Evolutionary conservation across 2,888 invertebrate genomes (phyloP).

Genomic region (Conus canariensis): DNA sequence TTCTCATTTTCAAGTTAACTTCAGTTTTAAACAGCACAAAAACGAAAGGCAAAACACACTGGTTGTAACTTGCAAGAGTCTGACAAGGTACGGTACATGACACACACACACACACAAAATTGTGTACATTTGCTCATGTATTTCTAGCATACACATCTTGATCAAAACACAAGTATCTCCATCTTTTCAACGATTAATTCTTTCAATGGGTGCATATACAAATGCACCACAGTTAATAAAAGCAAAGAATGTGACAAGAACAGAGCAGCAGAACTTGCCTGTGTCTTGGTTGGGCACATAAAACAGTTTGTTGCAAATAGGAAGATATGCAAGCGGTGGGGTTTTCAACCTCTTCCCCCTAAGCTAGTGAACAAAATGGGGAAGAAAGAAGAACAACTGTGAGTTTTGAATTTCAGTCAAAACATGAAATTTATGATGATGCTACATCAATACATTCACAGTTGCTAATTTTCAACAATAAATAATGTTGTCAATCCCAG

Average conservation of each 20-base stretch:
- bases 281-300: slow-evolving; percentile 61
- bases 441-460: slow-evolving; percentile 12
- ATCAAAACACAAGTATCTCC: too few relatives aligned
- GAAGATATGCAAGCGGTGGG: slow-evolving; percentile 54
- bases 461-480: not conserved
- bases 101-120: too few relatives aligned
- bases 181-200: not conserved
- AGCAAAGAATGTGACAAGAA: slow-evolving; percentile 7
- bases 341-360: slow-evolving; percentile 80
- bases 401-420: slow-evolving; percentile 43
- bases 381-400: slow-evolving; percentile 76
- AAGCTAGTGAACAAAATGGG: slow-evolving; percentile 80
- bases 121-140: too few relatives aligned
- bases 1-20: too few relatives aligned
- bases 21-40: too few relatives aligned
- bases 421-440: slow-evolving; percentile 18
- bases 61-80: too few relatives aligned
- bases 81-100: too few relatives aligned
- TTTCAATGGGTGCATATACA: not conserved
- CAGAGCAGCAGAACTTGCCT: slow-evolving; percentile 65
- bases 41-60: too few relatives aligned
- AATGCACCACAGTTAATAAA: not conserved
- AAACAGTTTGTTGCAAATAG: slow-evolving; percentile 55
- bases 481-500: not conserved
- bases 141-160: too few relatives aligned